phyloP scores from a whole-genome alignment of 1,140 invertebrate genomes.

The Lepidurus apus region DNA sequence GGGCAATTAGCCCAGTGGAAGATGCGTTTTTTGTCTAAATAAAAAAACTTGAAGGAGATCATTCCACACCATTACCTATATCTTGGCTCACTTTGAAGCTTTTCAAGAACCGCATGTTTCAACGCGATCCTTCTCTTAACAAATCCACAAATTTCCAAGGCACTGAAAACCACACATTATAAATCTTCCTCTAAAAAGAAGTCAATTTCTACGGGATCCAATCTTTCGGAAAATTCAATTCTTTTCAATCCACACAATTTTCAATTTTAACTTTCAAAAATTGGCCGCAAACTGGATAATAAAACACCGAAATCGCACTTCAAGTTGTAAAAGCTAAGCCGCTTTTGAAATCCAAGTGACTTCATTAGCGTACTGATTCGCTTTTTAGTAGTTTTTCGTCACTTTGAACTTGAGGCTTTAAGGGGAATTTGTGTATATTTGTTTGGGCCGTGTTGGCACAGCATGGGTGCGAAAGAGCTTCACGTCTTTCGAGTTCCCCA shows the following conservation, averaged over 20 bases:
- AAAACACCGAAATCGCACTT: too few relatives aligned
- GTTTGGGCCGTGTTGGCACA: background rate
- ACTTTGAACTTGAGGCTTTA: background rate
- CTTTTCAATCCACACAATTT: too few relatives aligned
- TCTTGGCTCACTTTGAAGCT: background rate
- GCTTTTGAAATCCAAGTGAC: background rate
- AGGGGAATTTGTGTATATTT: slow-evolving; percentile 15
- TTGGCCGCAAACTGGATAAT: too few relatives aligned
- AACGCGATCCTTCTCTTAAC: background rate
- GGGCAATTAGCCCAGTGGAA: background rate
- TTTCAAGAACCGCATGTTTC: background rate
- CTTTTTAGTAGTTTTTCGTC: background rate
- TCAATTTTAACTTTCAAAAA: too few relatives aligned
- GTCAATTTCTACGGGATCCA: too few relatives aligned
- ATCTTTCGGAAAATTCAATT: too few relatives aligned
- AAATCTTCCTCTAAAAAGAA: background rate
- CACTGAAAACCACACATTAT: background rate
- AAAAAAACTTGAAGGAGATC: background rate
- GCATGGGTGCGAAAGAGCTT: slow-evolving; percentile 1
- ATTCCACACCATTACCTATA: background rate
- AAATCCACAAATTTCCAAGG: background rate
- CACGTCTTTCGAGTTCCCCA: background rate
- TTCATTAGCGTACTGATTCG: background rate
- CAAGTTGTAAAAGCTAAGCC: too few relatives aligned
- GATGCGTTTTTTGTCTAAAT: background rate